A percentile compares a stretch with the other conserved stretches of the same genome.
Conservation (phyloP, 2,888 invertebrate genomes). For the Agriopis leucophaearia region DNA sequence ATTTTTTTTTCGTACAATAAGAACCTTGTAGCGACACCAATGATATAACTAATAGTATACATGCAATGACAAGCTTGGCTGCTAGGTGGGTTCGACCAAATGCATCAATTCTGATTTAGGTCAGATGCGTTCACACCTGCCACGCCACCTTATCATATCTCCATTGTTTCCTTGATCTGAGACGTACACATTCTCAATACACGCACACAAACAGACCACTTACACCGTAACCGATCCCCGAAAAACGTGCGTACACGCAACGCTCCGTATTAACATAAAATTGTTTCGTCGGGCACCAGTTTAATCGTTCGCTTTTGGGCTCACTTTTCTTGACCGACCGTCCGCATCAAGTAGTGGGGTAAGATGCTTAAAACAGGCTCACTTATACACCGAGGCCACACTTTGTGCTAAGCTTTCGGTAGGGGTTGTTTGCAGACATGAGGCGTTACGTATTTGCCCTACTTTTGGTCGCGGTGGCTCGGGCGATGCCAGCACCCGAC, state of each 20-base stretch:
- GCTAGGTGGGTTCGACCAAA: no score
- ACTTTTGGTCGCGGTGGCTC: slow-evolving; percentile 80
- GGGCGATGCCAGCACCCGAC: slow-evolving; percentile 80
- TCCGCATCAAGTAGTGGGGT: slow-evolving; percentile 74
- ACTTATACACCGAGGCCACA: slow-evolving; percentile 75
- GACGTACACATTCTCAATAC: slow-evolving; percentile 47
- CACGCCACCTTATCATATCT: slow-evolving; percentile 33
- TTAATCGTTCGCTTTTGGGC: slow-evolving; percentile 78
- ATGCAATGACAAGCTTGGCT: no score
- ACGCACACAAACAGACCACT: slow-evolving; percentile 43
- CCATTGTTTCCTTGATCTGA: slow-evolving; percentile 56
- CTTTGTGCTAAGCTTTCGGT: slow-evolving; percentile 77
- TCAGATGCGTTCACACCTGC: slow-evolving; percentile 3
- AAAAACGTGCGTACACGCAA: slow-evolving; percentile 70
- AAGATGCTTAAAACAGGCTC: slow-evolving; percentile 80
- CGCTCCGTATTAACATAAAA: slow-evolving; percentile 74
- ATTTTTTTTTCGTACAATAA: no score
- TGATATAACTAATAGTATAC: no score
- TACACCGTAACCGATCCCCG: slow-evolving; percentile 65
- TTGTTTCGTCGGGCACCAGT: slow-evolving; percentile 72
- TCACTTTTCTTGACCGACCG: slow-evolving; percentile 76
- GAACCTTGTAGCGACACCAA: no score
- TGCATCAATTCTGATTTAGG: not conserved
- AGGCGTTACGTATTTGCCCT: slow-evolving; percentile 80
- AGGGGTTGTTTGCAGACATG: slow-evolving; percentile 80